Evolutionary conservation across 1,140 invertebrate genomes (phyloP).

Genomic region (Zaprionus camerounensis): DNA sequence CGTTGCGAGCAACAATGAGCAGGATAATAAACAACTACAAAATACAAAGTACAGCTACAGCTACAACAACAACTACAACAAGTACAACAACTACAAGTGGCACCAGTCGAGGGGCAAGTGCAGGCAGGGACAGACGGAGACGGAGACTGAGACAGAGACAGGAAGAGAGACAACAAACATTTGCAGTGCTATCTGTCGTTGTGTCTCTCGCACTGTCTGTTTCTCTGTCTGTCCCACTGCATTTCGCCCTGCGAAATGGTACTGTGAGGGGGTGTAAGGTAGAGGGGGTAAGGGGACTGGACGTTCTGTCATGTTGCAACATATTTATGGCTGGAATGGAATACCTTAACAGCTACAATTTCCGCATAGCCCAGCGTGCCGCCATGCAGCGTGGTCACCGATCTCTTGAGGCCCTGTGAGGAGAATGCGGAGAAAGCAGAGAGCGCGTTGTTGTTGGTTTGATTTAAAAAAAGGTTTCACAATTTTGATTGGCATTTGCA

Average conservation of each 20-base stretch:
- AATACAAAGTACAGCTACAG: constrained; percentile 34
- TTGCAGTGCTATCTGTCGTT: constrained; percentile 33
- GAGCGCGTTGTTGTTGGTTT: constrained; percentile 19
- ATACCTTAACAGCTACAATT: constrained; percentile 97
- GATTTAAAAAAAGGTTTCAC: constrained; percentile 35
- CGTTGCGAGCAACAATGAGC: constrained; percentile 79
- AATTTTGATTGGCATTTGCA: constrained; percentile 36
- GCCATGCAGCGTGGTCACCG: constrained; percentile 94
- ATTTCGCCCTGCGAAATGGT: constrained; percentile 68
- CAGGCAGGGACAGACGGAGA: constrained; percentile 26
- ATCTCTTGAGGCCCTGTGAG: constrained; percentile 93
- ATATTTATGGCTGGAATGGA: constrained; percentile 60
- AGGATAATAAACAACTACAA: constrained; percentile 68
- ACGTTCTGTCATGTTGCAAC: constrained; percentile 37
- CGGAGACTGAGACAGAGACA: constrained; percentile 21
- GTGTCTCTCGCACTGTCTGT: background rate
- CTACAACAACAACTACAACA: constrained; percentile 40
- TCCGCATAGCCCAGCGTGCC: constrained; percentile 95
- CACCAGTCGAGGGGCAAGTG: constrained; percentile 56
- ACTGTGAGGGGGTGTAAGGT: constrained; percentile 2
- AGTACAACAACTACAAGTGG: constrained; percentile 43
- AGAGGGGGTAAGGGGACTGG: background rate
- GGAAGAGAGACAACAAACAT: constrained; percentile 62
- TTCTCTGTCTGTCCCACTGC: constrained; percentile 56
- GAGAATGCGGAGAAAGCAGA: constrained; percentile 45